Evolutionary conservation across 2,797 vertebrate genomes (phyloP).

Genomic region (Psittacula derbiana): DNA sequence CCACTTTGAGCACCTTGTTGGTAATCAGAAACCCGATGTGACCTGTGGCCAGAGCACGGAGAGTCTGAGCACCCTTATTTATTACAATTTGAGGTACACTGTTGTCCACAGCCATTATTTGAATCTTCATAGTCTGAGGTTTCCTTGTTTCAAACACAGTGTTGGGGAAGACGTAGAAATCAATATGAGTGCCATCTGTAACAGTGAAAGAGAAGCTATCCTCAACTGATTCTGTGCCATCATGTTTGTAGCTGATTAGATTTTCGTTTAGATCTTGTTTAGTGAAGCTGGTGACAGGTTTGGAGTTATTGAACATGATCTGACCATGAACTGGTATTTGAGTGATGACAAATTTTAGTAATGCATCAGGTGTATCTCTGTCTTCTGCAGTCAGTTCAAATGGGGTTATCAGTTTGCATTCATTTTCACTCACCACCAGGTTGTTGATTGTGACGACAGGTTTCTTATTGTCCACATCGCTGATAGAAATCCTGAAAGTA

Average conservation of each 20-base stretch:
- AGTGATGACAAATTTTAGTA: slow-evolving; percentile 88
- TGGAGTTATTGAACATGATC: slow-evolving; percentile 87
- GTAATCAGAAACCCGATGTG: slow-evolving; percentile 90
- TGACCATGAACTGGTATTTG: slow-evolving; percentile 90
- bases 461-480: slow-evolving; percentile 95
- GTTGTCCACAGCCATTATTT: slow-evolving; percentile 86
- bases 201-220: slow-evolving; percentile 96
- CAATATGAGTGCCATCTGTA: slow-evolving; percentile 92
- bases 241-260: slow-evolving; percentile 93
- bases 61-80: slow-evolving; percentile 89
- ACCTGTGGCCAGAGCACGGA: slow-evolving; percentile 83
- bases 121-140: slow-evolving; percentile 91
- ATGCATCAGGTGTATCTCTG: slow-evolving; percentile 86
- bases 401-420: slow-evolving; percentile 92
- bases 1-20: slow-evolving; percentile 89
- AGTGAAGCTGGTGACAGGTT: slow-evolving; percentile 83
- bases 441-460: slow-evolving; percentile 89
- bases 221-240: slow-evolving; percentile 86
- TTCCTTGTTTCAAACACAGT: slow-evolving; percentile 89
- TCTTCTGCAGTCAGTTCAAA: slow-evolving; percentile 95
- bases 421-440: slow-evolving; percentile 86
- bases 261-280: slow-evolving; percentile 97
- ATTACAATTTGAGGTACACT: slow-evolving; percentile 87
- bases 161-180: slow-evolving; percentile 94
- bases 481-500: slow-evolving; percentile 93